phyloP scores from a whole-genome alignment of 2,888 invertebrate genomes.

The Pantelozetes paolii region DNA sequence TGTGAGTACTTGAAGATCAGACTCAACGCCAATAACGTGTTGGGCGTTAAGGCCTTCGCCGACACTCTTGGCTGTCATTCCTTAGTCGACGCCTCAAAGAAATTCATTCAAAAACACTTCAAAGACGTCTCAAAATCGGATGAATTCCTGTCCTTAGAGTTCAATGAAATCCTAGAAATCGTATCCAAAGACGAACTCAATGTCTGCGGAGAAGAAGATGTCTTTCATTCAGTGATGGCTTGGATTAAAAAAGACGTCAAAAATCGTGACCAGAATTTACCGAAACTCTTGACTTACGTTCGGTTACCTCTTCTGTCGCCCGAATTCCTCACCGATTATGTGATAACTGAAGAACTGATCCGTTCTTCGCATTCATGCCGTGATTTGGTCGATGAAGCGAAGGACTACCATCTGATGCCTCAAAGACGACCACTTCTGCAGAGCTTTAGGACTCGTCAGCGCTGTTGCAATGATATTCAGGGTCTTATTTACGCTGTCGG shows the following conservation, averaged over 20 bases:
- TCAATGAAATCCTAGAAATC: conserved; percentile 64
- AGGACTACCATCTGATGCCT: conserved; percentile 81
- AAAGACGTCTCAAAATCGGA: conserved; percentile 69
- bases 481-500: conserved; percentile 83
- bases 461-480: conserved; percentile 65
- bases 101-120: conserved; percentile 74
- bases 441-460: conserved; percentile 69
- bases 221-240: conserved; percentile 75
- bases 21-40: conserved; percentile 71
- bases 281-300: conserved; percentile 68
- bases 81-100: conserved; percentile 69
- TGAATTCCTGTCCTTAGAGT: conserved; percentile 65
- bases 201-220: conserved; percentile 69
- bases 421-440: conserved; percentile 71
- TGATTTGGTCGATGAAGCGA: conserved; percentile 78
- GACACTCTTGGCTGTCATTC: conserved; percentile 68
- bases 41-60: conserved; percentile 74
- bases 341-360: conserved; percentile 72
- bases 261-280: conserved; percentile 60
- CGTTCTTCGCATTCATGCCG: conserved; percentile 72
- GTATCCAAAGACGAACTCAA: conserved; percentile 71
- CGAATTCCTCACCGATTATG: conserved; percentile 72
- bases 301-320: conserved; percentile 75
- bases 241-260: conserved; percentile 69
- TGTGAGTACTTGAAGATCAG: conserved; percentile 70